Evolutionary conservation across 2,888 invertebrate genomes (phyloP), one percentile per base, ranked within the genome.

Genomic region (Zhuqinia jingwanae): DNA sequence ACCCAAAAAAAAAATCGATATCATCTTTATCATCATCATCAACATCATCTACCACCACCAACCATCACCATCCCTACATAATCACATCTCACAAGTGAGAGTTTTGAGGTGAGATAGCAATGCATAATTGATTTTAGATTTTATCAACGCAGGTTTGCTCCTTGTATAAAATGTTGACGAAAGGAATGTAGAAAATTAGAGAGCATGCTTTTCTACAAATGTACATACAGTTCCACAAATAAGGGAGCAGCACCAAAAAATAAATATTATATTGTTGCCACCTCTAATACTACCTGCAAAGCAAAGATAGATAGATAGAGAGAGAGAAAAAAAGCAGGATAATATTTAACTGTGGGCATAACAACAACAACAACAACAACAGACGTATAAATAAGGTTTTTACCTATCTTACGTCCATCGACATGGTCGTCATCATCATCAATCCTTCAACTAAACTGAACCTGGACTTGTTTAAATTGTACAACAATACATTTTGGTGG

Each of bases 111-210:
- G 81, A 81, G 82, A 82, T 82, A 82, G 65, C 50, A 70, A 53
- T 63, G 76, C 75, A 65, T 63, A 82, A 82, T 82, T 82, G 82
- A 82, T 82, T 82, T 82, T 70, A 75, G 82, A 82, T 82, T 82
- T 82, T 82, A 82, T 82, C 82, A 82, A 60, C 63, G 60, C 82
- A 75, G 68, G 65, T 80, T 68, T 80, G 68, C 80, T 56, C 68
- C 65, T 65, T 53, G 80, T 80, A 53, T 27, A 58, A 65, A 47
- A 25, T 22, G 13, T 47, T 50, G 50, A 50, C 50, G 50, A 50
- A 47, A 80, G 68, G 80, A 80, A 80, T 80, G 68, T 80, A 65
- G 60, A 77, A 80, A 75, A 75, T 75, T 53, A 75, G 56, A 75
- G 56, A 56, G 56, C 22, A 20, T 11, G 13, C 70, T 36, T 65